Conservation (phyloP, 2,888 invertebrate species). For the Horisme vitalbata region DNA sequence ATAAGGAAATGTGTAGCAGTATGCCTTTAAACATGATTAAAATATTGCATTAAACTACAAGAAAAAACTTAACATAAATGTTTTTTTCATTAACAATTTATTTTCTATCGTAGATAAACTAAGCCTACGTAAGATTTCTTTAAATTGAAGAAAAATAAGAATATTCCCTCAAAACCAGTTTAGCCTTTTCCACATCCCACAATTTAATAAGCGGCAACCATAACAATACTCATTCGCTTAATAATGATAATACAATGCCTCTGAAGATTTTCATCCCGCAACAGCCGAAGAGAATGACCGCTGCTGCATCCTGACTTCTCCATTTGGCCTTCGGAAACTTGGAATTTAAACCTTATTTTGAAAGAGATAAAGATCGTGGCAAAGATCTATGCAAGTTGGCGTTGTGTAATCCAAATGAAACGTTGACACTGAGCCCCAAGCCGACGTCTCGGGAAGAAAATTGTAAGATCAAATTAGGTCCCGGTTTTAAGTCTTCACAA, state of each 20-base stretch:
- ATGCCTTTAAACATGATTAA: too few species aligned
- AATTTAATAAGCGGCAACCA: constrained; percentile 57
- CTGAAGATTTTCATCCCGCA: constrained; percentile 66
- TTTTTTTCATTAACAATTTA: too few species aligned
- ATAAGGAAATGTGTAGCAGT: too few species aligned
- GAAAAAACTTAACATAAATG: too few species aligned
- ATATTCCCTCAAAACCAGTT: constrained; percentile 22
- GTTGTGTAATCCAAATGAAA: constrained; percentile 71
- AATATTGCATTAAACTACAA: too few species aligned
- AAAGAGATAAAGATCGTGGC: constrained; percentile 25
- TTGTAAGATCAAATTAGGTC: constrained; percentile 76
- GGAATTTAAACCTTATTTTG: constrained; percentile 34
- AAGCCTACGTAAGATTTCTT: too few species aligned
- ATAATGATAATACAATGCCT: constrained; percentile 67
- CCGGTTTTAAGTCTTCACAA: constrained; percentile 61
- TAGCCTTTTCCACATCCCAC: constrained; percentile 22
- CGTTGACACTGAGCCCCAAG: constrained; percentile 73
- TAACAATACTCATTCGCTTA: constrained; percentile 69
- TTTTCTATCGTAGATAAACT: too few species aligned
- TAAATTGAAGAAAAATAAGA: too few species aligned
- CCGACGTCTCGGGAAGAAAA: constrained; percentile 61
- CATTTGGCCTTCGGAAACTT: constrained; percentile 17
- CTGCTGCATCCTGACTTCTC: constrained; percentile 55
- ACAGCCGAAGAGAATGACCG: constrained; percentile 65
- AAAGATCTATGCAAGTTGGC: constrained; percentile 41